Evolutionary conservation across 2,113 vertebrate species (phyloP), one percentile per base, ranked within the genome.

Genomic region (Polypterus senegalus): DNA sequence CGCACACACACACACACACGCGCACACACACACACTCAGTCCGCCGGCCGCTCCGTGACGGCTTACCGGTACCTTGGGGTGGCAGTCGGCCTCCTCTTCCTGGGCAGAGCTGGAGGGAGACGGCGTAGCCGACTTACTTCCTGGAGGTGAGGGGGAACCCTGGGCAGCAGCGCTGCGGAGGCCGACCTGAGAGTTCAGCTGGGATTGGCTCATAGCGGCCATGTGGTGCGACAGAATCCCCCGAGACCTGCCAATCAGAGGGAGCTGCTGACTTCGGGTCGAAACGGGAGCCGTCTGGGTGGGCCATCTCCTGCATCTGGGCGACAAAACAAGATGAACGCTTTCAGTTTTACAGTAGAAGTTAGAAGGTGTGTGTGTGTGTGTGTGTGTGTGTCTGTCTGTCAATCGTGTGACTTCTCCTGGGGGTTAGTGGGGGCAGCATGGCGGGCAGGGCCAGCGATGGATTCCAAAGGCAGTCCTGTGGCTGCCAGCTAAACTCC

Each of bases 31-130:
- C 27, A 27, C 27, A 27, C 27, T 27, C 27, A 27, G 27, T 27
- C 27, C 27, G 27, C 27, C 27, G 27, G 27, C 27, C 27, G 27
- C 27, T 27, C 27, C 27, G 27, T 27, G 27, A 27, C 27, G 27
- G 27, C 27, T 27, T 27, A 57, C 69, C 67, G 77, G 3, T 91
- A 98, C 96, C 93, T 98, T 97, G 49, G 77, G 87, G 75, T 97
- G 93, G 52, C 88, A 89, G 78, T 99, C 94, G 2, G 86, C 89
- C 74, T 99, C 95, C 84, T 99, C 96, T 84, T 98, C 95, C 87
- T 99, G 94, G 68, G 92, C 91, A 66, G 96, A 98, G 65, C 95
- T 97, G 69, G 96, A 97, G 80, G 96, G 96, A 67, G 95, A 99
- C 54, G 96, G 96, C 9, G 96, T 99, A 47, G 96, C 95, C 46